Conservation (phyloP, 2,888 invertebrate genomes). For the Myopa testacea region DNA sequence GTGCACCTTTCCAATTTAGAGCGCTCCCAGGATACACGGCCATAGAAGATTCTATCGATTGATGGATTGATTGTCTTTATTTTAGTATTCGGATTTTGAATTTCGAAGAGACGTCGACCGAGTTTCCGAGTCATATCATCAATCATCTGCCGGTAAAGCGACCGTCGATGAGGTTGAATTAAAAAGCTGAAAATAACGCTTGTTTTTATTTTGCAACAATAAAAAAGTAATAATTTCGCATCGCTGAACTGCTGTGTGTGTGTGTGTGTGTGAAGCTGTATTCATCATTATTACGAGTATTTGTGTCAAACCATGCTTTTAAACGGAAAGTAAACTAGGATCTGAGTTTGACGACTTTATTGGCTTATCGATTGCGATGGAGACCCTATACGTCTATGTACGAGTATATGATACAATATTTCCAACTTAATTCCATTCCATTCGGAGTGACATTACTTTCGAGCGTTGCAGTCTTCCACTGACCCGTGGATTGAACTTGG, state of each 20-base stretch:
- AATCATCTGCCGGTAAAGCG: constrained; percentile 18
- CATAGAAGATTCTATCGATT: background rate
- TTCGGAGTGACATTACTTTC: constrained; percentile 15
- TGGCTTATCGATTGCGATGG: too few relatives aligned
- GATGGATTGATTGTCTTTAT: constrained; percentile 27
- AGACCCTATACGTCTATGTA: too few relatives aligned
- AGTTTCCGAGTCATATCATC: constrained; percentile 11
- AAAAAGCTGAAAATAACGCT: background rate
- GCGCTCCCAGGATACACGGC: too few relatives aligned
- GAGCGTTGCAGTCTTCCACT: constrained; percentile 25
- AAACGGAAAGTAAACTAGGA: too few relatives aligned
- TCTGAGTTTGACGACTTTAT: background rate
- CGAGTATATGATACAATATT: too few relatives aligned
- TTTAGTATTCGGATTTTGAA: constrained; percentile 22
- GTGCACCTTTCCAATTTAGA: background rate
- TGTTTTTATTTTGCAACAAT: too few relatives aligned
- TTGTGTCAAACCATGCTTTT: background rate
- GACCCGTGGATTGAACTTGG: constrained; percentile 28
- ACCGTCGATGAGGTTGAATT: background rate
- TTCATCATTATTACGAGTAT: background rate
- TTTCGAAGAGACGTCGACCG: background rate
- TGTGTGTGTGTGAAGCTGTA: too few relatives aligned
- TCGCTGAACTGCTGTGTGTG: too few relatives aligned
- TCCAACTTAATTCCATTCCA: constrained; percentile 16
- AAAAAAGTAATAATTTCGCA: too few relatives aligned